Evolutionary conservation across 37 sponge, comb jelly and placozoan species (phyloP).

Genomic region (Crambe crambe): DNA sequence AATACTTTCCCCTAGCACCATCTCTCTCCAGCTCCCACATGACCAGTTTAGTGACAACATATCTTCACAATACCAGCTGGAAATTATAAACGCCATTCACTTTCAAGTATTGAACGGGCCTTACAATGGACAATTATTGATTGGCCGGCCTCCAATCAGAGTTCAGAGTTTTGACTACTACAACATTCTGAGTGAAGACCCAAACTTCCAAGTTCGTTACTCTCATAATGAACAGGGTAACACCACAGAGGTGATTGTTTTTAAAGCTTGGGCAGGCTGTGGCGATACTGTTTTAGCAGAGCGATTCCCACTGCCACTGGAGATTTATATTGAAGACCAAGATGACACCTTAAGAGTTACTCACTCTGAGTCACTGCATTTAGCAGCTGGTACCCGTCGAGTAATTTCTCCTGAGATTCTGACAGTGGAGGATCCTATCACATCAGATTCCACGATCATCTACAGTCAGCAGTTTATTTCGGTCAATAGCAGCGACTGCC

Average conservation of each 20-base stretch:
- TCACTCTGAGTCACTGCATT: background rate
- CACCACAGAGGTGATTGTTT: background rate
- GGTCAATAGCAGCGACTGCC: background rate
- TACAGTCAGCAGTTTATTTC: background rate
- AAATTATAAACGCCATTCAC: background rate
- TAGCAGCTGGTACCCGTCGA: slow-evolving; percentile 51
- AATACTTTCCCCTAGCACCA: background rate
- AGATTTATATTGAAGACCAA: background rate
- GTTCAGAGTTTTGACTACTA: background rate
- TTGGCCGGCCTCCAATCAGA: background rate
- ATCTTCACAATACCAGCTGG: background rate
- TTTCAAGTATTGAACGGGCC: background rate
- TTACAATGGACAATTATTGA: background rate
- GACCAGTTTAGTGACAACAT: background rate
- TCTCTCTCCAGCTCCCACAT: background rate
- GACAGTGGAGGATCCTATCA: slow-evolving; percentile 24
- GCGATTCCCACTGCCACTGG: background rate
- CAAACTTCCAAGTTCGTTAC: background rate
- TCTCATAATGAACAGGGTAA: background rate
- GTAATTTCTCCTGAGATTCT: slow-evolving; percentile 22
- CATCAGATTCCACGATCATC: background rate
- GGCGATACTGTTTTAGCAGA: background rate
- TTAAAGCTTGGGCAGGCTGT: slow-evolving; percentile 1
- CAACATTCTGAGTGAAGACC: background rate
- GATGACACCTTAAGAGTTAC: background rate